Conservation (phyloP, 2,888 invertebrate genomes). For the Heliothis peltigera region DNA sequence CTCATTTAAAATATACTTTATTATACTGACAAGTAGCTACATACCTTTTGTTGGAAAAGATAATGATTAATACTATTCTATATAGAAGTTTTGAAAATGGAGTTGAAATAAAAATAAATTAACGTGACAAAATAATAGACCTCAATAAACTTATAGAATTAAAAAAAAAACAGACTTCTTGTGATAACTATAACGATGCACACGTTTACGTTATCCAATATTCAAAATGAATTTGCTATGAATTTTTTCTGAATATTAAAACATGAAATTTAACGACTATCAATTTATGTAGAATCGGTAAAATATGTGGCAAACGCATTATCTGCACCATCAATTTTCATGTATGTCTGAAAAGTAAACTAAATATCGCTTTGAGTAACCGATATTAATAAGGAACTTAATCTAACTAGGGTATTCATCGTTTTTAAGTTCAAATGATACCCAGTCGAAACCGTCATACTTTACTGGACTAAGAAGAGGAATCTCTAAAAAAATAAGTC, state of each 20-base stretch:
- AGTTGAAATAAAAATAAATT: no score
- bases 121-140: neutral
- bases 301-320: slow-evolving; percentile 40
- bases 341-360: slow-evolving; percentile 23
- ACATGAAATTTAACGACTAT: slow-evolving; percentile 66
- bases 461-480: no score
- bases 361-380: slow-evolving; percentile 16
- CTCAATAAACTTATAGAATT: neutral
- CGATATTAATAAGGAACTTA: slow-evolving; percentile 10
- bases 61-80: no score
- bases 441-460: no score
- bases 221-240: neutral
- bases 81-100: no score
- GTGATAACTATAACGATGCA: neutral
- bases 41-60: no score
- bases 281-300: slow-evolving; percentile 42
- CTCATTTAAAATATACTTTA: no score
- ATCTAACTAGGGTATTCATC: no score
- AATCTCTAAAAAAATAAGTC: no score
- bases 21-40: no score
- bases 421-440: no score
- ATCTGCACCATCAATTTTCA: slow-evolving; percentile 53
- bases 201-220: neutral
- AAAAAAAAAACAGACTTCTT: neutral
- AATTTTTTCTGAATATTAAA: slow-evolving; percentile 64